Evolutionary conservation across 2,888 invertebrate species (phyloP).

Genomic region (Lymantria dispar): DNA sequence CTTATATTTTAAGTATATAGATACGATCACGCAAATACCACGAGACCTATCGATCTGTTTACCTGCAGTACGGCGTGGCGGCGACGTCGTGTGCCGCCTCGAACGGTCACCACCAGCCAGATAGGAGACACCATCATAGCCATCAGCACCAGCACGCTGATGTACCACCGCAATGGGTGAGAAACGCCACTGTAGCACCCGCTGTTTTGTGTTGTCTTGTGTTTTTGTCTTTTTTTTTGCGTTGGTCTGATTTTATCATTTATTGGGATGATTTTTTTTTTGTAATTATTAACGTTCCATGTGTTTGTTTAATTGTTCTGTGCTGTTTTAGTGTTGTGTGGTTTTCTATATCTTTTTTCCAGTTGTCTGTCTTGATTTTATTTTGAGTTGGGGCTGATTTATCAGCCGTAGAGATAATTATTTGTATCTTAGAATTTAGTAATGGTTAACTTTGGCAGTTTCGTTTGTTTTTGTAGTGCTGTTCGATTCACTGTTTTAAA

Average conservation of each 20-base stretch:
- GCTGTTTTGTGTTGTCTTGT: conserved; percentile 7
- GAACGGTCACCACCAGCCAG: conserved; percentile 75
- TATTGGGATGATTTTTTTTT: not conserved
- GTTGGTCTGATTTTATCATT: not conserved
- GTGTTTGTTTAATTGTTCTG: not conserved
- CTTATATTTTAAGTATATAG: too few species aligned
- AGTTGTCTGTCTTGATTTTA: too few species aligned
- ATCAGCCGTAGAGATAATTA: too few species aligned
- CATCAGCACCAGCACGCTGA: conserved; percentile 78
- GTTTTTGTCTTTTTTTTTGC: conserved; percentile 6
- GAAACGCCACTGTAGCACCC: conserved; percentile 11
- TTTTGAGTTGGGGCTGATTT: too few species aligned
- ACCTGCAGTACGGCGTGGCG: conserved; percentile 75
- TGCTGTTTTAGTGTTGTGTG: conserved; percentile 2
- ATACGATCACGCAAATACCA: too few species aligned
- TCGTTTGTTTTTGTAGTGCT: too few species aligned
- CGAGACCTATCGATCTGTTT: not conserved
- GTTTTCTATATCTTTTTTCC: not conserved
- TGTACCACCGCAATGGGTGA: conserved; percentile 74
- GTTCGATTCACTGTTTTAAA: too few species aligned
- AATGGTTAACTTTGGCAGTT: too few species aligned
- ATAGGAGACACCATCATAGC: conserved; percentile 65
- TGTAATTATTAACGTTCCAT: too few species aligned
- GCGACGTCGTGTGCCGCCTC: conserved; percentile 76
- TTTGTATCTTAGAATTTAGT: too few species aligned